These are phyloP conservation scores for Oreochromis mossambicus DNA, from an alignment of 2,797 vertebrate species.

Conservation along the genomic window DNA sequence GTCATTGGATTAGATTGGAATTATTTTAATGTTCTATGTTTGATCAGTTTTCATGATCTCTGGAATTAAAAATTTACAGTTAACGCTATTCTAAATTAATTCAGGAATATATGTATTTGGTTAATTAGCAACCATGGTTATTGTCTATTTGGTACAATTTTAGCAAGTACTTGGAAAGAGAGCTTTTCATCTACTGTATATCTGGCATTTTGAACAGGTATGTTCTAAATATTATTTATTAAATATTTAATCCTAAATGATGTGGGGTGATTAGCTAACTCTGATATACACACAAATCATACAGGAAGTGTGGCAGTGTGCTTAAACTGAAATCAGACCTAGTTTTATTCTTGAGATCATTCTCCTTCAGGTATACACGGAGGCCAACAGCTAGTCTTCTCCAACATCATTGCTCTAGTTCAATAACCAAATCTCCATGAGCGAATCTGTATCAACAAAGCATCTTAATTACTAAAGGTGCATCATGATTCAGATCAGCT, in stretches of 20 bases:
- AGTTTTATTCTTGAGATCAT: not conserved
- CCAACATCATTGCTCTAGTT: not conserved
- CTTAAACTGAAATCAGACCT: not conserved
- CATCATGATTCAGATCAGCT: conserved; percentile 26
- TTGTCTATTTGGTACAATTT: not conserved
- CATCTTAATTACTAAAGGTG: conserved; percentile 34
- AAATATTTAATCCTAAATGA: not conserved
- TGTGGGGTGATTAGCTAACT: not conserved
- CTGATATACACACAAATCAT: not conserved
- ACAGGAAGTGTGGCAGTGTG: not conserved
- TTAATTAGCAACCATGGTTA: not conserved
- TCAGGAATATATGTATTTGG: not conserved
- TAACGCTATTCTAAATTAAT: not conserved
- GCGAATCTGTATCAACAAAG: not conserved
- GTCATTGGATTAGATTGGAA: not conserved
- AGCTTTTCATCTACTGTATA: not conserved
- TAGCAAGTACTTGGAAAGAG: not conserved
- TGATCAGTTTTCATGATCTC: not conserved
- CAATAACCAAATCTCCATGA: not conserved
- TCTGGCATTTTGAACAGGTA: not conserved
- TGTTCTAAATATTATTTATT: not conserved
- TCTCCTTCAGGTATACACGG: not conserved
- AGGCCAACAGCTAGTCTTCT: not conserved
- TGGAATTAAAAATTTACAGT: not conserved
- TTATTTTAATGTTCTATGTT: not conserved